Base-by-base conservation (phyloP, 1,140 invertebrate genomes). In the Tetramorium alpestre region DNA sequence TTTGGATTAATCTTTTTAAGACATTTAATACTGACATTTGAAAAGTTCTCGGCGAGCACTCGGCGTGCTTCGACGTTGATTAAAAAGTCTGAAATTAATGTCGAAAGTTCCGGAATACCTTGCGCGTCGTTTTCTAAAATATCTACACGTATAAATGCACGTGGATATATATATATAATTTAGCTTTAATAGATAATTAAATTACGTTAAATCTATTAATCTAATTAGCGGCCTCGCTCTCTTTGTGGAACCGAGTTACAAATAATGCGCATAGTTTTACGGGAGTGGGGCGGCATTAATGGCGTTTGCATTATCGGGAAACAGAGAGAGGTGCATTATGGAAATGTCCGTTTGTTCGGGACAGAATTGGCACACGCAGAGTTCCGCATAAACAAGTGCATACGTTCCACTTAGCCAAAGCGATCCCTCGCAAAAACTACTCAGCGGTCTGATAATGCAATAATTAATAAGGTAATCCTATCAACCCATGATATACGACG, bases 281-380 rank as follows among this genome's bases (percentile, higher is more conserved):
- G 13, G 38, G 22, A 70, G 13, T n/a, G 25, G 25, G 72, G 7
- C 41, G 8, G 54, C 56, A 75, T 73, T 84, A 84, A 84, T 60
- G 10, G 25, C n/a, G 51, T 33, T 54, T 18, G 41, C 69, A 73
- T 84, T 84, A 84, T 84, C 13, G 69, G 69, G 60, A 84, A 84
- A 84, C 25, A n/a, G 67, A 82, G 67, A 60, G 65, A 70, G 41
- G 41, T 10, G 80, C n/a, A 73, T 84, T 75, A 84, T 84, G 80
- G 69, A 75, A 84, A 84, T 60, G 80, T 60, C 25, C 56, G n/a
- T 84, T 84, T 84, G 69, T 75, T 84, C 69, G 41, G 41, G 51
- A 84, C 69, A 49, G 69, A 84, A 84, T 84, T 84, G 80, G 54
- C 80, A 84, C 70, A 49, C 41, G 25, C 41, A 60, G 25, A 81